These are phyloP conservation scores for Ectropis crepuscularia DNA, from an alignment of 2,888 invertebrate species.

Conservation along the genomic window DNA sequence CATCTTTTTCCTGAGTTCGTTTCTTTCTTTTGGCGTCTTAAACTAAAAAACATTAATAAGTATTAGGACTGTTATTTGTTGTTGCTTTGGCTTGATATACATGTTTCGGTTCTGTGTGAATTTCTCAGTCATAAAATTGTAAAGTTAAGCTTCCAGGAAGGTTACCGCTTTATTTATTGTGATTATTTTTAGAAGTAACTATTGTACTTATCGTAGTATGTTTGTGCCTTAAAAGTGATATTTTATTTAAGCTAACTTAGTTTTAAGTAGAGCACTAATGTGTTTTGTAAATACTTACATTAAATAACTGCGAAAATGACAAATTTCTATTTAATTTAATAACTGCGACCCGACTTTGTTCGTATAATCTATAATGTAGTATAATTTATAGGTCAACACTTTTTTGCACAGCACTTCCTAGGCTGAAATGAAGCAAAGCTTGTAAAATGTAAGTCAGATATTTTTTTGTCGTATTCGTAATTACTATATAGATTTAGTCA, in stretches of 20 bases:
- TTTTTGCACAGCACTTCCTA: too few species aligned
- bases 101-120: conserved; percentile 30
- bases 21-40: conserved; percentile 44
- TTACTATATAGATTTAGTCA: too few species aligned
- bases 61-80: conserved; percentile 19
- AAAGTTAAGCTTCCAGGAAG: conserved; percentile 35
- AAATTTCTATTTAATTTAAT: too few species aligned
- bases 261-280: conserved; percentile 26
- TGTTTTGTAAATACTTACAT: conserved; percentile 54
- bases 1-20: conserved; percentile 53
- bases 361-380: too few species aligned
- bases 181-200: conserved; percentile 45
- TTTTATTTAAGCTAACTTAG: conserved; percentile 54
- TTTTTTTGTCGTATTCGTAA: too few species aligned
- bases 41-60: conserved; percentile 32
- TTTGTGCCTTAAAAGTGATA: conserved; percentile 65
- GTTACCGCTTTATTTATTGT: conserved; percentile 72
- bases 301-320: conserved; percentile 22
- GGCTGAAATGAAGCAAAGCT: too few species aligned
- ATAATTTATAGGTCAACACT: too few species aligned
- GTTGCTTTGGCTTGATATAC: conserved; percentile 37
- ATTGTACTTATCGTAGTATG: conserved; percentile 57
- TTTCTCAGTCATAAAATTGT: conserved; percentile 36
- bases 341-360: too few species aligned
- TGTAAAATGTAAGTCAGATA: too few species aligned